These are phyloP conservation scores for Austrofundulus limnaeus DNA, from an alignment of 2,113 vertebrate genomes.

Conservation along the genomic window DNA sequence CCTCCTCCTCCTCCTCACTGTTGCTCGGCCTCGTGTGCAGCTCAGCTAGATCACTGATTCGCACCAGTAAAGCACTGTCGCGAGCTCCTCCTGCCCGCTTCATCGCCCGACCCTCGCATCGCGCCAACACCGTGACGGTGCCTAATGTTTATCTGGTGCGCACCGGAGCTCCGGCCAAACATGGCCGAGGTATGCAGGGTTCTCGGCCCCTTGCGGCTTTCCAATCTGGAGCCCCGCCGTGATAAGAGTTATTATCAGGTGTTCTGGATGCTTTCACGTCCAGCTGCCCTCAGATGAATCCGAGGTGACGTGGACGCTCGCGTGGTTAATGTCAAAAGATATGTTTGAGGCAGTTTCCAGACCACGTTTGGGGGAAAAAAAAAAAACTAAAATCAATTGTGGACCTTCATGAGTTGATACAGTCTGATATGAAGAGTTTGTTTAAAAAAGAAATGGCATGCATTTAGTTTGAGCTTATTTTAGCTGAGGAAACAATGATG, in stretches of 20 bases:
- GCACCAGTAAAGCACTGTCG: constrained; percentile 55
- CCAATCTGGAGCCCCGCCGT: constrained; percentile 53
- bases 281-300: constrained; percentile 15
- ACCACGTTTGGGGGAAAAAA: constrained; percentile 57
- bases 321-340: constrained; percentile 52
- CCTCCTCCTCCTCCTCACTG: neutral
- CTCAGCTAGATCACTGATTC: constrained; percentile 72
- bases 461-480: no score
- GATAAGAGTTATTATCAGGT: constrained; percentile 73
- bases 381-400: neutral
- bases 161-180: constrained; percentile 61
- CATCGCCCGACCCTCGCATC: constrained; percentile 43
- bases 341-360: constrained; percentile 51
- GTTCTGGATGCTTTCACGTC: constrained; percentile 65
- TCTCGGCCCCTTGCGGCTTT: constrained; percentile 16
- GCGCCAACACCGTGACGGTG: constrained; percentile 22
- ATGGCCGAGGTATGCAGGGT: constrained; percentile 65
- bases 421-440: neutral
- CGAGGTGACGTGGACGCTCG: constrained; percentile 24
- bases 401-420: constrained; percentile 1
- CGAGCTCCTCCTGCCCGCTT: constrained; percentile 44
- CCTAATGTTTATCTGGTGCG: constrained; percentile 58
- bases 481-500: neutral
- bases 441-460: neutral
- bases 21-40: constrained; percentile 25